Base-by-base conservation (phyloP, 2,113 vertebrate species). In the Panthera tigris region DNA sequence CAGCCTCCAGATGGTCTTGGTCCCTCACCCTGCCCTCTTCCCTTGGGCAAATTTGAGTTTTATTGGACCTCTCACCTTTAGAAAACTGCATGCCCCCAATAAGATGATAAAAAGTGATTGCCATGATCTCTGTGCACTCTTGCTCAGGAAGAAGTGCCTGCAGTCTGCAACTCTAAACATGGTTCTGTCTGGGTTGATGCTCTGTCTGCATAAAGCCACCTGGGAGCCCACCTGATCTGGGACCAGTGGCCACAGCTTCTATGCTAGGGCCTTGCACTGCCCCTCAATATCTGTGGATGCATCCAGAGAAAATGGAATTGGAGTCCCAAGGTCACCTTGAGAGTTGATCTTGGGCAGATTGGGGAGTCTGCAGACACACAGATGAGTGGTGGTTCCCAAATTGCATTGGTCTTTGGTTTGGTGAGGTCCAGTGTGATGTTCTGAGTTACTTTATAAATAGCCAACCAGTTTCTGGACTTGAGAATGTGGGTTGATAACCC, bases 21-120 rank as follows among this genome's bases (percentile, higher is more conserved):
- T 36, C 89, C 25, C 23, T 23, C 5, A 15, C 3, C 63, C 12
- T 81, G 29, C 9, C 39, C 16, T 69, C 71, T 95, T 91, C 63
- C 81, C 69, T 91, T 16, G 25, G 10, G 84, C 48, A 74, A 4
- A 61, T 91, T 76, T 66, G 48, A 29, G 25, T 73, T 90, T 91
- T 76, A 7, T 50, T 90, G 55, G 41, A 61, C 8, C 1, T 23
- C 16, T 89, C 45, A 55, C 41, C n/a, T 96, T 87, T 50, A 11
- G 66, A 73, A 91, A 76, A n/a, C 55, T 31, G 3, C 50, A 29
- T 1, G 0, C 45, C 57, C n/a, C 48, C 61, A 11, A 0, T 55
- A 55, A 93, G 65, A 50, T 68, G 36, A 82, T 86, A 52, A 85
- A 71, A 95, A 86, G 83, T 65, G 87, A 7, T 48, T 39, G 7